A percentile compares a stretch with the other conserved stretches of the same genome.
Conservation (phyloP, 2,113 vertebrate species). For the Archilochus colubris region DNA sequence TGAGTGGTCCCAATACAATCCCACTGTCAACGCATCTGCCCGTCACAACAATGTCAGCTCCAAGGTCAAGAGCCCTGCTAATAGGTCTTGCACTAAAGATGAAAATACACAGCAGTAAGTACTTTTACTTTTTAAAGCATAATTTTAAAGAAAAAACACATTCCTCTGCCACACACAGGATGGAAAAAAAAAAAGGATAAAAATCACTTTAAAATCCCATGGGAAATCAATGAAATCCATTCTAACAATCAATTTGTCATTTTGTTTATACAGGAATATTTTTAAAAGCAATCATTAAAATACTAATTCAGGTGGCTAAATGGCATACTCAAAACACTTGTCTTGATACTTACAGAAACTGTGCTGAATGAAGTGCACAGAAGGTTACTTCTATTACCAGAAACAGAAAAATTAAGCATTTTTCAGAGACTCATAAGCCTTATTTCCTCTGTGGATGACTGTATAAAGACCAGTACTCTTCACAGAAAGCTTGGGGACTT, state of each 20-base stretch:
- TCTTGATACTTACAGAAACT: not conserved
- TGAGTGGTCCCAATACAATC: constrained; percentile 84
- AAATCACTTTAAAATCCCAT: not conserved
- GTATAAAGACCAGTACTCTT: not conserved
- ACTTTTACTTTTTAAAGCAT: not conserved
- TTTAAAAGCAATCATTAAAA: not conserved
- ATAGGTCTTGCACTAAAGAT: constrained; percentile 80
- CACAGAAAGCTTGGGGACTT: not conserved
- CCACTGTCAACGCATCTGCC: constrained; percentile 89
- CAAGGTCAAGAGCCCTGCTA: constrained; percentile 84
- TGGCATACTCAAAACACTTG: not conserved
- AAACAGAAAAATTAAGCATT: not conserved
- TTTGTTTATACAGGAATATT: not conserved
- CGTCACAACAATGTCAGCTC: constrained; percentile 85
- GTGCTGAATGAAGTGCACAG: not conserved
- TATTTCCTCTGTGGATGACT: not conserved
- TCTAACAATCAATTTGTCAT: not conserved
- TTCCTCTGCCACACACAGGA: not conserved
- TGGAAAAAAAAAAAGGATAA: not conserved
- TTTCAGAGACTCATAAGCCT: not conserved
- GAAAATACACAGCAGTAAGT: not conserved
- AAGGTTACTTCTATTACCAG: not conserved
- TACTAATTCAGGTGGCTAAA: not conserved
- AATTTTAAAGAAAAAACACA: not conserved
- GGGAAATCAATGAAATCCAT: not conserved